Evolutionary conservation across 2,113 vertebrate species (phyloP).

Genomic region (Psammodynastes pulverulentus): DNA sequence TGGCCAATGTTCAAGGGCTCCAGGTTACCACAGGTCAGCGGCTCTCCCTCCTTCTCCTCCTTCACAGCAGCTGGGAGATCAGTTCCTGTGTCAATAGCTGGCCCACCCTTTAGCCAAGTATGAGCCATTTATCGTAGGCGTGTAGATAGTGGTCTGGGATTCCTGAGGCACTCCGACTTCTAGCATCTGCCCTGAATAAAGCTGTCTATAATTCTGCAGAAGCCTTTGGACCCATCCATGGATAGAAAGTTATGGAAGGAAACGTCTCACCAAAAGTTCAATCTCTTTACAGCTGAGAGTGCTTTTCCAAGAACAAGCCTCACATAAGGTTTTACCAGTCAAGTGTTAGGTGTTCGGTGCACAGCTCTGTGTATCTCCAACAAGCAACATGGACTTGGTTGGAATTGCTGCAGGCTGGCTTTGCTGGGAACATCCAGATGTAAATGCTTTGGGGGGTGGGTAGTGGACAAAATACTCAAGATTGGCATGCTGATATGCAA

Average conservation of each 20-base stretch:
- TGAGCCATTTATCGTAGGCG: background rate
- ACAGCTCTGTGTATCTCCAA: background rate
- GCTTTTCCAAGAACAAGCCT: background rate
- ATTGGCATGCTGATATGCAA: background rate
- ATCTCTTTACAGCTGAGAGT: background rate
- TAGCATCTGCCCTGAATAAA: background rate
- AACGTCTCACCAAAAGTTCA: background rate
- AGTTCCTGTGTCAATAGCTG: slow-evolving; percentile 14
- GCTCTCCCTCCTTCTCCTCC: slow-evolving; percentile 1
- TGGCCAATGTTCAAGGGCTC: slow-evolving; percentile 14
- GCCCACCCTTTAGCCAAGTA: background rate
- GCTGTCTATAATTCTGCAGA: slow-evolving; percentile 4
- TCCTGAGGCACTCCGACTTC: slow-evolving; percentile 6
- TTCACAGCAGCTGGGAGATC: slow-evolving; percentile 14
- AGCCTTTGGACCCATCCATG: background rate
- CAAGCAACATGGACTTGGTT: background rate
- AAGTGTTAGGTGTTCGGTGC: background rate
- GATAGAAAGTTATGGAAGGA: background rate
- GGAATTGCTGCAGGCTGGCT: background rate
- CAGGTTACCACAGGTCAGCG: slow-evolving; percentile 39
- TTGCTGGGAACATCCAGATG: background rate
- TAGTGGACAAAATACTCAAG: background rate
- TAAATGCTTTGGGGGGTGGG: background rate
- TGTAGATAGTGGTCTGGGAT: slow-evolving; percentile 9
- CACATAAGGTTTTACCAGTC: background rate